Evolutionary conservation across 1,140 invertebrate species (phyloP), one percentile per base, ranked within the genome.

Genomic region (Planococcus citri): DNA sequence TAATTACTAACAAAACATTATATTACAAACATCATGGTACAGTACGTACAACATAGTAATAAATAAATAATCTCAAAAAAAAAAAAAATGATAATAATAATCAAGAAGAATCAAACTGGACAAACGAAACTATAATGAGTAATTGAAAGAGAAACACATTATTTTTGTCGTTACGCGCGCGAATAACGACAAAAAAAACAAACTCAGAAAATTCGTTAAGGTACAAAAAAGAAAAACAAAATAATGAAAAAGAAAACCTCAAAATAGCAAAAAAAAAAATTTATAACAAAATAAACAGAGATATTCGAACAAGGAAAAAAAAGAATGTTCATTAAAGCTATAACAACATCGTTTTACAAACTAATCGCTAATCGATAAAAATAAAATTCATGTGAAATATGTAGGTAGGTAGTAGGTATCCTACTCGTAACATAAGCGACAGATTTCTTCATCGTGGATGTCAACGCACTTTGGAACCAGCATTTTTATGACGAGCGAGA

Each of bases 281-380:
- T n/a, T 20, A 51, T 51, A 51, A 51, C 41, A 51, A 51, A 51
- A 51, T 51, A 3, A 20, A 51, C 2, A 2, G 41, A 51, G 4
- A 33, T 33, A 12, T 12, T 33, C 29, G 29, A 33, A 6, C 29
- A 33, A 3, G 29, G 12, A 33, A 3, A 33, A 33, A 33, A 33
- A 33, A 33, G 12, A 33, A 33, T 33, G 29, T 33, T 33, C 29
- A 33, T 33, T 33, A 33, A 51, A 51, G 41, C 41, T 51, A 51
- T 20, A 51, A 51, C 41, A 51, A 51, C 41, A 51, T 51, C 41
- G 41, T 51, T 37, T 37, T 14, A 51, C 10, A 51, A 51, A 51
- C 41, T 51, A 51, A 51, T 51, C 41, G 41, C 41, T 51, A 51
- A 51, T 51, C 41, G 17, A 51, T 51, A 51, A 51, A 51, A 51